These are phyloP conservation scores for Venusia cambrica DNA, from an alignment of 2,888 invertebrate species.

Conservation along the genomic window DNA sequence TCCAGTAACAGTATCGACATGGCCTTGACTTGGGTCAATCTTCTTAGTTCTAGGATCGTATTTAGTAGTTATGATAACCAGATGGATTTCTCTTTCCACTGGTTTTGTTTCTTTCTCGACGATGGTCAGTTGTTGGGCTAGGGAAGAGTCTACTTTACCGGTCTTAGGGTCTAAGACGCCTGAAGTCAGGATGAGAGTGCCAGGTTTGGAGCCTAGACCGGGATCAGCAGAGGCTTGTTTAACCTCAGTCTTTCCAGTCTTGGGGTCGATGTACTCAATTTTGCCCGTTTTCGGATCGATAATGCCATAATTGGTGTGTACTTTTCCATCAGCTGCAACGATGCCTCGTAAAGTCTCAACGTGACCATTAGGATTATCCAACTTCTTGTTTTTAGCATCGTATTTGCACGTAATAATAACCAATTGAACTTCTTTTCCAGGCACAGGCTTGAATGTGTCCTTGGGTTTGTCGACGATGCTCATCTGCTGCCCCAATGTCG, in stretches of 20 bases:
- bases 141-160: constrained; percentile 75
- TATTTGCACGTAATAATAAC: constrained; percentile 76
- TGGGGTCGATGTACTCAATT: constrained; percentile 73
- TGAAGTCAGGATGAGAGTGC: constrained; percentile 73
- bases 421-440: constrained; percentile 68
- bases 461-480: constrained; percentile 51
- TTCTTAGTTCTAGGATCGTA: constrained; percentile 80
- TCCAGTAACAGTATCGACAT: constrained; percentile 81
- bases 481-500: constrained; percentile 74
- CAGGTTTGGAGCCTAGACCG: constrained; percentile 77
- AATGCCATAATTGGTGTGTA: constrained; percentile 74
- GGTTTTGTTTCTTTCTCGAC: constrained; percentile 67
- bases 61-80: constrained; percentile 82
- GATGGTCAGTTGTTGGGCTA: constrained; percentile 80
- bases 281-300: constrained; percentile 79
- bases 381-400: constrained; percentile 73
- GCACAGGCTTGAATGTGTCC: constrained; percentile 48
- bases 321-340: constrained; percentile 56
- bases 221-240: constrained; percentile 77
- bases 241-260: constrained; percentile 76
- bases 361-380: constrained; percentile 75
- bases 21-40: constrained; percentile 64
- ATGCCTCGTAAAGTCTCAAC: constrained; percentile 71
- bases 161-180: constrained; percentile 81
- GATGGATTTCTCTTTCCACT: constrained; percentile 73